Base-by-base conservation (phyloP, 2,797 vertebrate species). In the Leptoclinus maculatus region DNA sequence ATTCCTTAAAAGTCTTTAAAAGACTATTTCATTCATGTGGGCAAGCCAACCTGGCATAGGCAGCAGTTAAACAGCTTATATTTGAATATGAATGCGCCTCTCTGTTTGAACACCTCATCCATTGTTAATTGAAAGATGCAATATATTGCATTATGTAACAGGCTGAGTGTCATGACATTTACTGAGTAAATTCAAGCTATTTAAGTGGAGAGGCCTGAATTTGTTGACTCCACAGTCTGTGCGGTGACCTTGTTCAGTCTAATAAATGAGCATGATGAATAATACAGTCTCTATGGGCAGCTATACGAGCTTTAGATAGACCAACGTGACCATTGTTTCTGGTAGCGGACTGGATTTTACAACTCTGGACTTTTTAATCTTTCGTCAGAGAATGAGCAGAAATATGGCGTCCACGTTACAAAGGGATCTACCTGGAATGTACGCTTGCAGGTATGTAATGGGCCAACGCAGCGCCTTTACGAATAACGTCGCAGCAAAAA, bases 81-180 rank as follows among this genome's bases (percentile, higher is more conserved):
- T 84, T 69, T 80, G 56, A 84, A 78, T 74, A 78, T 74, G 59
- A 87, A 74, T 59, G 49, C 13, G 1, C 29, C 2, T 2, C 17
- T 17, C 16, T 78, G 64, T 80, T 78, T 80, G 62, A 74, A 76
- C 41, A 71, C 53, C 57, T 82, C 74, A 84, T 78, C 68, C 51
- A 71, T 71, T 79, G 75, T 87, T 80, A 87, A 84, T 70, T 83
- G 74, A 83, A 69, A 75, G 82, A 82, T 85, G 79, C 53, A 71
- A 77, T 77, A 71, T 49, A 80, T 41, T 79, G 72, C 70, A 90
- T 87, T 75, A 91, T 84, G 78, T 71, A 89, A 83, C 64, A 82
- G 76, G 66, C 58, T 47, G 53, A 64, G 68, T 79, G 82, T 83
- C 72, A 76, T 85, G 87, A 79, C 83, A 90, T 89, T 89, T 88